phyloP scores from a whole-genome alignment of 2,797 vertebrate genomes.

The Platalea minor region DNA sequence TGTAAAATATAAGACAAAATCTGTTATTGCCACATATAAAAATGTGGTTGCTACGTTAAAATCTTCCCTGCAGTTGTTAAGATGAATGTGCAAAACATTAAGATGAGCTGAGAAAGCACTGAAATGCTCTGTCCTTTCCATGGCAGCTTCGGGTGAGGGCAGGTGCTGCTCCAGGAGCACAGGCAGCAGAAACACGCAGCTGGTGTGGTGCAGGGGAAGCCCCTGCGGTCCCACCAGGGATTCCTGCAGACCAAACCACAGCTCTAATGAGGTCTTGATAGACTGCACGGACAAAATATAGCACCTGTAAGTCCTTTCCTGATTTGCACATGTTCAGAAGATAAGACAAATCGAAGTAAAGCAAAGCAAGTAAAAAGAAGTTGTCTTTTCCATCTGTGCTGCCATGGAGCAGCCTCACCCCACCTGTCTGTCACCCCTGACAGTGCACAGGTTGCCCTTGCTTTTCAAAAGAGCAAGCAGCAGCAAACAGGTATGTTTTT shows the following conservation, averaged over 20 bases:
- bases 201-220: background rate
- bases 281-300: background rate
- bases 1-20: slow-evolving; percentile 33
- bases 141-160: background rate
- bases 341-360: background rate
- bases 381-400: background rate
- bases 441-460: background rate
- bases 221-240: background rate
- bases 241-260: background rate
- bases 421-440: background rate
- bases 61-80: background rate
- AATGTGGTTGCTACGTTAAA: background rate
- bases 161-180: background rate
- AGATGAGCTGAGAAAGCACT: background rate
- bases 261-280: background rate
- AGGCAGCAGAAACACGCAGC: background rate
- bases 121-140: background rate
- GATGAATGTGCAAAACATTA: background rate
- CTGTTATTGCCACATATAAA: slow-evolving; percentile 15
- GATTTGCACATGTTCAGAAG: background rate
- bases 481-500: background rate
- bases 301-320: background rate
- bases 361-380: background rate
- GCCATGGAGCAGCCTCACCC: background rate
- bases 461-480: background rate